phyloP scores from a whole-genome alignment of 30 jellyfish, hydroid and myxozoan genomes.

The Aurelia sp. region DNA sequence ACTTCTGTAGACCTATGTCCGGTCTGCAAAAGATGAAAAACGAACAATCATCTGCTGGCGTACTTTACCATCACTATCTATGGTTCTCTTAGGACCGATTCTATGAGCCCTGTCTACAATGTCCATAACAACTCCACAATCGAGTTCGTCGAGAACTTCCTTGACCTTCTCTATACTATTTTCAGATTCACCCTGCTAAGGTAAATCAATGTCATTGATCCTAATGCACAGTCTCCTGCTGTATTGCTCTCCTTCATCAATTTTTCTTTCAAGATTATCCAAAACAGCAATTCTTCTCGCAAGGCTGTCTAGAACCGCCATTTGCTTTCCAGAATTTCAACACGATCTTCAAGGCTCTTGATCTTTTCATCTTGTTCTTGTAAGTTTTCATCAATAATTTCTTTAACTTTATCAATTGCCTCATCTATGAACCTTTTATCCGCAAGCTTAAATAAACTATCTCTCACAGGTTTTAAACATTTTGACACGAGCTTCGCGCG shows the following conservation, averaged over 20 bases:
- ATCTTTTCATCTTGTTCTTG: constrained; percentile 47
- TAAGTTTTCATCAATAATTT: constrained; percentile 35
- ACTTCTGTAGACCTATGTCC: constrained; percentile 19
- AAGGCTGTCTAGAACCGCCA: constrained; percentile 23
- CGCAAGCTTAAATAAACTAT: constrained; percentile 16
- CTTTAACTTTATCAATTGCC: constrained; percentile 30
- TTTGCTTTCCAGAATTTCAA: constrained; percentile 20
- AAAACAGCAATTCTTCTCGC: constrained; percentile 18
- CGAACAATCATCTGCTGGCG: constrained; percentile 17
- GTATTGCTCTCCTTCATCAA: constrained; percentile 40
- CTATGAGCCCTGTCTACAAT: too few species aligned
- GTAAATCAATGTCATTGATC: too few species aligned
- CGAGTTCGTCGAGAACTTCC: too few species aligned
- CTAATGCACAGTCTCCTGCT: constrained; percentile 16
- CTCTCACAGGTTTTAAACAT: constrained; percentile 41
- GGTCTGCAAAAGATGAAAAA: constrained; percentile 23
- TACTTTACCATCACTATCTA: constrained; percentile 3
- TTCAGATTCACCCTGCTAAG: too few species aligned
- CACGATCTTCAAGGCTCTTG: constrained; percentile 44
- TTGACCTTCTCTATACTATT: too few species aligned
- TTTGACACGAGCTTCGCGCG: too few species aligned
- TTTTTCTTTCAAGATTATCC: constrained; percentile 24
- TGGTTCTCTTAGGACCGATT: not conserved
- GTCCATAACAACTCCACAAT: too few species aligned
- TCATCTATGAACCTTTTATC: constrained; percentile 51